These are phyloP conservation scores for Eulithis prunata DNA, from an alignment of 2,888 invertebrate species.

Conservation along the genomic window DNA sequence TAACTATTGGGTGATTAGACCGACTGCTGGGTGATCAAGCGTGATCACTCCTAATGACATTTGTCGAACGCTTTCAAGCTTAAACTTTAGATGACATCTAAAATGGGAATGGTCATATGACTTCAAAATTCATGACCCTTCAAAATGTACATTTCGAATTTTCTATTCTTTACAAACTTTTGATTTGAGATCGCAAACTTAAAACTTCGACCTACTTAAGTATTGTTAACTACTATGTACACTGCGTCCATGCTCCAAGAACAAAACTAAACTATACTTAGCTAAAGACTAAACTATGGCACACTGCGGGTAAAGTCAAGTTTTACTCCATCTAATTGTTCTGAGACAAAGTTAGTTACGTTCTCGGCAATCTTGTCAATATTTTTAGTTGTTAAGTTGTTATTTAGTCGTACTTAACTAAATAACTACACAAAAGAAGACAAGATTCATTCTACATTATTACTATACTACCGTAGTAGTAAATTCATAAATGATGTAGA, in stretches of 20 bases:
- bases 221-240: background rate
- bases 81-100: too few species aligned
- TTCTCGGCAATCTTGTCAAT: background rate
- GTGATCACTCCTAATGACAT: too few species aligned
- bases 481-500: too few species aligned
- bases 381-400: too few species aligned
- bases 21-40: too few species aligned
- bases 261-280: conserved; percentile 13
- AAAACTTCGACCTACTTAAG: background rate
- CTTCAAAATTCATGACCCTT: too few species aligned
- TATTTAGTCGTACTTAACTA: too few species aligned
- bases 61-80: too few species aligned
- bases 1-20: too few species aligned
- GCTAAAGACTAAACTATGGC: conserved; percentile 8
- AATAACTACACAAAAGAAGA: too few species aligned
- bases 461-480: too few species aligned
- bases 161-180: background rate
- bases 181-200: background rate
- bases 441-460: too few species aligned
- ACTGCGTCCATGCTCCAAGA: conserved; percentile 16
- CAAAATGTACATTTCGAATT: background rate
- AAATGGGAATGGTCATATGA: background rate
- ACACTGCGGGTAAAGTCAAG: conserved; percentile 29
- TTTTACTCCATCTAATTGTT: conserved; percentile 25
- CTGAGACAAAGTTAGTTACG: conserved; percentile 7